Base-by-base conservation (phyloP, 2,797 vertebrate species). In the Paguma larvata region DNA sequence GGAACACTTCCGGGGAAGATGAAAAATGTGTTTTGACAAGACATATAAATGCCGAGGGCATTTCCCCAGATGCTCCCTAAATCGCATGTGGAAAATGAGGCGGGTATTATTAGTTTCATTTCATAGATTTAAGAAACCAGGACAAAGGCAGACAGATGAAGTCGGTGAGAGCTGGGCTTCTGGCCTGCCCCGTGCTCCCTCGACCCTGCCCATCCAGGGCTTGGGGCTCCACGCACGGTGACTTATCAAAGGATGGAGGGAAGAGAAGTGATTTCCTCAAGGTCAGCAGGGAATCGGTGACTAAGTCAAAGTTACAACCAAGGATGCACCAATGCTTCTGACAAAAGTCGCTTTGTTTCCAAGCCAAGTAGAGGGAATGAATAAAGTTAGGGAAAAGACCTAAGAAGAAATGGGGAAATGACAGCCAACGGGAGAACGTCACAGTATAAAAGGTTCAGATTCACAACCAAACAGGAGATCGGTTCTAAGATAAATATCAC, bases 381-480 rank as follows among this genome's bases (percentile, higher is more conserved):
- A 75, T 7, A 41, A 85, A 73, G 3, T 15, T 73, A 10, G 18
- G 7, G 59, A 6, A 15, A 38, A 27, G 14, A 23, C 6, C 44
- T 82, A 23, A 68, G 82, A 87, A 83, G 23, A 93, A 97, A 89
- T 23, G 78, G 12, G 51, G 32, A 82, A 77, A 38, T 19, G 38
- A 68, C 70, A 84, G 78, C 14, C 16, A 44, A 63, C 0, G 19
- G n/a, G 21, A 68, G 16, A 46, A n/a, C 3, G 8, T 19, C 87
- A 56, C 11, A 8, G 6, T 6, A 19, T 25, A 25, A 51, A 94
- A 79, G 65, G 15, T 21, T 72, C 23, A 51, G 44, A 83, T n/a
- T 68, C 85, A 27, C 14, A 27, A 48, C n/a, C 21, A 83, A 59
- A 53, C 30, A 21, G 0, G n/a, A 32, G 32, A 56, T 41, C 41